These are phyloP conservation scores for Cyphomyrus plagiostoma DNA, from an alignment of 2,113 vertebrate genomes.

Conservation along the genomic window DNA sequence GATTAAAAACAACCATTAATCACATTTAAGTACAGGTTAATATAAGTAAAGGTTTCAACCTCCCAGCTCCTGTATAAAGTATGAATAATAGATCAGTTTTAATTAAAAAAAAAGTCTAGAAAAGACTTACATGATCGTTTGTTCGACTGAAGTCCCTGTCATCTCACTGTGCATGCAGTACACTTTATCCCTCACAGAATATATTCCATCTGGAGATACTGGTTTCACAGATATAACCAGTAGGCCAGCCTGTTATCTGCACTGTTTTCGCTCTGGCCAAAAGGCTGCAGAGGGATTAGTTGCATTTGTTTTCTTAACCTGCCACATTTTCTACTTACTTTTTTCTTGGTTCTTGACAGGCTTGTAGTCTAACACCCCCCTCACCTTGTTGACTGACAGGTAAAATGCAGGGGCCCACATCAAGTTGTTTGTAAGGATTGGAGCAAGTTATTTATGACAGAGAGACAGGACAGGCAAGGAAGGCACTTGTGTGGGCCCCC, in stretches of 20 bases:
- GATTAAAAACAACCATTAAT: neutral
- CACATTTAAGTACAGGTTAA: neutral
- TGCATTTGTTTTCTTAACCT: neutral
- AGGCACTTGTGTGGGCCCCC: neutral
- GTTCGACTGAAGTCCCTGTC: neutral
- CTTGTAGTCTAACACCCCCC: neutral
- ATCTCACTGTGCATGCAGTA: neutral
- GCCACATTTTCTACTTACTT: neutral
- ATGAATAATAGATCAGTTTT: neutral
- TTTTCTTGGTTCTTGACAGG: neutral
- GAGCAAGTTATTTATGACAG: neutral
- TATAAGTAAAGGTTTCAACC: neutral
- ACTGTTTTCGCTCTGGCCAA: neutral
- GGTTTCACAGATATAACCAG: neutral
- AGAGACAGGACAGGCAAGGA: neutral
- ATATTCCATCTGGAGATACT: neutral
- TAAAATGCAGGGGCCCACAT: neutral
- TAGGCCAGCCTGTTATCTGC: neutral
- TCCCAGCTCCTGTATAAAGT: neutral
- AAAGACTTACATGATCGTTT: neutral
- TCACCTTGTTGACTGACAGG: neutral
- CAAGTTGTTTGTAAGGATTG: neutral
- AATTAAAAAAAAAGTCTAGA: neutral
- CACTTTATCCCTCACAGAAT: neutral
- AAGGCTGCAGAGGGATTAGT: neutral